A percentile compares a stretch with the other conserved stretches of the same genome.
phyloP scores from a whole-genome alignment of 1,140 invertebrate species.

The Apis laboriosa region DNA sequence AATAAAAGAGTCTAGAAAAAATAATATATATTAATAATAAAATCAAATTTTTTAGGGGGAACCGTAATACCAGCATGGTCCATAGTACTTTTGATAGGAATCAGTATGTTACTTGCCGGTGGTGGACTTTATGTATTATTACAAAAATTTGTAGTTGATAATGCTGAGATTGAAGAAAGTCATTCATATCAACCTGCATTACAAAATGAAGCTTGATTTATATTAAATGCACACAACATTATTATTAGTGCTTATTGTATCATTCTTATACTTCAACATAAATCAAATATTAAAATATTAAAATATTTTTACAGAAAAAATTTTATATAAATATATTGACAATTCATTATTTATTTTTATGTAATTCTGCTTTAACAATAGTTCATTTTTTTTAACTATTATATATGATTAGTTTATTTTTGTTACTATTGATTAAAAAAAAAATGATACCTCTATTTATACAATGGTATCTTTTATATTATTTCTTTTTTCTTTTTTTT shows the following conservation, averaged over 20 bases:
- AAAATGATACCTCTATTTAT: slow-evolving; percentile 40
- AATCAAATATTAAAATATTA: too few relatives aligned
- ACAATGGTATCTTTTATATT: slow-evolving; percentile 18
- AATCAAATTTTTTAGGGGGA: slow-evolving; percentile 81
- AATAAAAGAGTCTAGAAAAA: neutral
- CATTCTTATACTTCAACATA: neutral
- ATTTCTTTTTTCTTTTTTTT: slow-evolving; percentile 9
- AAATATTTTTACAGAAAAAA: neutral
- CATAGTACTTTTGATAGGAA: slow-evolving; percentile 84
- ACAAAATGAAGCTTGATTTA: slow-evolving; percentile 72
- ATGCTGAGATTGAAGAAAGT: slow-evolving; percentile 60
- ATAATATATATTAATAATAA: neutral
- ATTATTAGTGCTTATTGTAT: too few relatives aligned
- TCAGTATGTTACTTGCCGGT: slow-evolving; percentile 85
- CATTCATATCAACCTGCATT: slow-evolving; percentile 76
- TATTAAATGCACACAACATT: neutral
- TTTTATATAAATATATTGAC: slow-evolving; percentile 29
- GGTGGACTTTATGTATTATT: slow-evolving; percentile 85
- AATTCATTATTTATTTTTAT: slow-evolving; percentile 49
- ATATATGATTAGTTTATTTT: too few relatives aligned
- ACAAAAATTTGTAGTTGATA: slow-evolving; percentile 84
- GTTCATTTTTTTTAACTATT: slow-evolving; percentile 7
- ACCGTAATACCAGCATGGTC: slow-evolving; percentile 88
- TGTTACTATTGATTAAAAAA: slow-evolving; percentile 38
- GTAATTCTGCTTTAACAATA: slow-evolving; percentile 31